Conservation (phyloP, 2,113 vertebrate species). For the Connochaetes taurinus region DNA sequence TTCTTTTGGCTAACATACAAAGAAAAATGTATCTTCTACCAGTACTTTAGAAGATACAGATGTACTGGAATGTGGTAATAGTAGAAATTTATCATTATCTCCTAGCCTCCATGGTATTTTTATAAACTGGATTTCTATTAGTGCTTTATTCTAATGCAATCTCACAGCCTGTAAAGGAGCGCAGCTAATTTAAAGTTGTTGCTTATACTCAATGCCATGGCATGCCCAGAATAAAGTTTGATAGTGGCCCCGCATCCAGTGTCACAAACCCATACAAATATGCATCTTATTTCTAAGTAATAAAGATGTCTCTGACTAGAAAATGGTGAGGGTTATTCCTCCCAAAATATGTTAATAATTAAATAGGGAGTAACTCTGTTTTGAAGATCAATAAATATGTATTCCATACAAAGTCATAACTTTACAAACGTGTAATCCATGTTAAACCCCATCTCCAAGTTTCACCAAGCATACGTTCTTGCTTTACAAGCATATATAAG, state of each 20-base stretch:
- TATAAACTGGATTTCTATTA: background rate
- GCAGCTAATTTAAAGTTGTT: background rate
- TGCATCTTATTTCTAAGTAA: background rate
- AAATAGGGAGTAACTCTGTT: background rate
- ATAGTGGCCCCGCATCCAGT: background rate
- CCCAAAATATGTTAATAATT: background rate
- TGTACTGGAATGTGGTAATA: background rate
- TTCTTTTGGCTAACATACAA: background rate
- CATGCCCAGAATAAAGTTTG: background rate
- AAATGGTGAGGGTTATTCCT: background rate
- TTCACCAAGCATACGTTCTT: background rate
- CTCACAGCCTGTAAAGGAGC: background rate
- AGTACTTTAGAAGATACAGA: background rate
- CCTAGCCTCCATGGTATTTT: background rate
- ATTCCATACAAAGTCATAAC: background rate
- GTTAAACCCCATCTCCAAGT: background rate
- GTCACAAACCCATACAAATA: background rate
- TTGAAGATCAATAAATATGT: background rate
- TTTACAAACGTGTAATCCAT: background rate
- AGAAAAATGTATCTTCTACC: background rate
- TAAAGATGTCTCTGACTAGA: background rate
- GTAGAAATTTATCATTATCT: background rate
- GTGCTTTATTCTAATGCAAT: background rate
- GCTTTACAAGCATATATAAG: constrained; percentile 1
- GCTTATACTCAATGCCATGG: background rate